phyloP scores from a whole-genome alignment of 2,797 vertebrate species.

The Microctenopoma lineatum region DNA sequence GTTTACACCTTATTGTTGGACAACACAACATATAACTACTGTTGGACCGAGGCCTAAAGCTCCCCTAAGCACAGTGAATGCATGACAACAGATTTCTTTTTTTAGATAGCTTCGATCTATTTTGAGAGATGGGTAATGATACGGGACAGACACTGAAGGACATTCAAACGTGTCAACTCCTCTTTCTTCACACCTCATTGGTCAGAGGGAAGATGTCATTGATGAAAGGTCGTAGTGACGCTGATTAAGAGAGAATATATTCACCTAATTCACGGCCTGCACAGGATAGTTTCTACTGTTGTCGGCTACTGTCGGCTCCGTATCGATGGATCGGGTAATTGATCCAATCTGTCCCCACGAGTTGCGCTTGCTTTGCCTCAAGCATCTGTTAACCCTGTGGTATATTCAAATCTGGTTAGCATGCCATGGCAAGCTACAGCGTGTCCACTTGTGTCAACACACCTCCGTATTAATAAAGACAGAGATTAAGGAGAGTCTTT shows the following conservation, averaged over 20 bases:
- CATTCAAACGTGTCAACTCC: conserved; percentile 72
- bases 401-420: conserved; percentile 69
- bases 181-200: conserved; percentile 71
- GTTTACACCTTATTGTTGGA: background rate
- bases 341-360: conserved; percentile 66
- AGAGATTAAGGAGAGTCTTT: background rate
- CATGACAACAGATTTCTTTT: conserved; percentile 69
- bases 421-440: conserved; percentile 33
- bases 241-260: conserved; percentile 67
- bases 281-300: conserved; percentile 28
- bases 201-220: conserved; percentile 59
- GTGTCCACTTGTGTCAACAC: conserved; percentile 33
- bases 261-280: conserved; percentile 39
- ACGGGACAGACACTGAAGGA: conserved; percentile 76
- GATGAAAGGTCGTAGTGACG: conserved; percentile 65
- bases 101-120: conserved; percentile 71
- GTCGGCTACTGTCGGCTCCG: conserved; percentile 4
- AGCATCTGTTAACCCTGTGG: conserved; percentile 67
- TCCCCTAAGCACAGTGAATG: conserved; percentile 42
- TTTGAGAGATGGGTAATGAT: conserved; percentile 75
- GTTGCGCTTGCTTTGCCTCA: conserved; percentile 50
- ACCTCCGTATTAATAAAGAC: conserved; percentile 13
- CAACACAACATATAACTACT: background rate
- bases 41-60: conserved; percentile 34
- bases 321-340: conserved; percentile 67